Evolutionary conservation across 2,888 invertebrate genomes (phyloP).

Genomic region (Megastigmus dorsalis): DNA sequence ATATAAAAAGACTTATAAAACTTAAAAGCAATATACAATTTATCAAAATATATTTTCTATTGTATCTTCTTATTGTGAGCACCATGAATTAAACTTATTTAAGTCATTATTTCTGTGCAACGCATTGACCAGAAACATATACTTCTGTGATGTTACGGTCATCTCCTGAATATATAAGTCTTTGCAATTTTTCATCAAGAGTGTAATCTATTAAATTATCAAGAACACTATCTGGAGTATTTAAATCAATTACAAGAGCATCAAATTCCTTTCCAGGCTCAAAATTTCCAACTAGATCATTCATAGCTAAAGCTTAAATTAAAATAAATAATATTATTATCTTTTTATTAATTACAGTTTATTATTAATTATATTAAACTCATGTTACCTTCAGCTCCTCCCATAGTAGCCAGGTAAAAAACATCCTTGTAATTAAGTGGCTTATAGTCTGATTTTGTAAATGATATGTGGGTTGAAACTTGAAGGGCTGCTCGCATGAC

Average conservation of each 20-base stretch:
- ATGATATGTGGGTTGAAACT: slow-evolving; percentile 82
- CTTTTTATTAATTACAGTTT: neutral
- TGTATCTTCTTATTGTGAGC: too few relatives aligned
- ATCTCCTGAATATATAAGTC: slow-evolving; percentile 87
- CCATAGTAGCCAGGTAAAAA: slow-evolving; percentile 89
- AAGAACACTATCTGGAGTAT: slow-evolving; percentile 74
- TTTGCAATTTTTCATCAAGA: slow-evolving; percentile 81
- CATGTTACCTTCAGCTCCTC: slow-evolving; percentile 88
- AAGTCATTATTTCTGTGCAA: slow-evolving; percentile 75
- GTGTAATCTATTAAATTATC: slow-evolving; percentile 77
- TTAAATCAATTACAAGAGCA: slow-evolving; percentile 86
- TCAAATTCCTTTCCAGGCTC: slow-evolving; percentile 89
- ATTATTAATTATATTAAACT: neutral
- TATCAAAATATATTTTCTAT: too few relatives aligned
- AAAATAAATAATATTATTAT: neutral
- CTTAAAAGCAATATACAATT: too few relatives aligned
- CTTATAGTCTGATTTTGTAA: slow-evolving; percentile 74
- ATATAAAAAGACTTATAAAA: too few relatives aligned
- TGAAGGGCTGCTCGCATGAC: slow-evolving; percentile 84
- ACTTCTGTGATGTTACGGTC: slow-evolving; percentile 87
- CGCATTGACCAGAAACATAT: slow-evolving; percentile 82
- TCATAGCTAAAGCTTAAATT: slow-evolving; percentile 81
- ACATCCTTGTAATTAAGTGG: slow-evolving; percentile 84
- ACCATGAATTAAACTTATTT: too few relatives aligned
- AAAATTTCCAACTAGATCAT: slow-evolving; percentile 87